Base-by-base conservation (phyloP, 2,113 vertebrate genomes). In the Pitta sordida region DNA sequence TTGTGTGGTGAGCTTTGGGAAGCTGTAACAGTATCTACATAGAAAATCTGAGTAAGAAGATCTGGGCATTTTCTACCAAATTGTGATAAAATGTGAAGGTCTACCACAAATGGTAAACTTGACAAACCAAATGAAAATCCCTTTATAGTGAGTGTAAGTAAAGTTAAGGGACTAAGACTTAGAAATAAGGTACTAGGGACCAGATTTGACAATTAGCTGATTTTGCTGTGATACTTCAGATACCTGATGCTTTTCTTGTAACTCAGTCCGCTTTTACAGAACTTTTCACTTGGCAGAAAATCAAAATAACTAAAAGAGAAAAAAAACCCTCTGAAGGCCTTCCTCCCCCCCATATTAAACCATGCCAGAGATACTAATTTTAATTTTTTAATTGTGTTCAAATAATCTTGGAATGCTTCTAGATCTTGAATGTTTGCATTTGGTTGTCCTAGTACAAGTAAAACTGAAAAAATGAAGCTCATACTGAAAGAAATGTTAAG, bases 301-400 rank as follows among this genome's bases (percentile, higher is more conserved):
- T 37, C 30, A 15, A 65, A 81, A 41, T 59, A 46, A 73, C 3
- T 67, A 36, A 86, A 75, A 4, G 5, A 41, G 23, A 44, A 43
- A 39, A 68, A 64, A 69, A 63, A 3, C 0, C 0, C 10, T 30
- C 52, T 58, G n/a, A n/a, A n/a, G n/a, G n/a, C n/a, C n/a, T n/a
- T n/a, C n/a, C n/a, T n/a, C n/a, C n/a, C n/a, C n/a, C n/a, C n/a
- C n/a, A n/a, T n/a, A 37, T 59, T 43, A 67, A 81, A 44, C 15
- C 52, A 85, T 43, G 11, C 3, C 17, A 52, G 26, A 46, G 32
- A 63, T 9, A 86, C 13, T 32, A 3, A 11, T 9, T 86, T 67
- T 13, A 14, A 81, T 49, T 41, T 29, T 37, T 81, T 2, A 43
- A 68, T 18, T 62, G 24, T 34, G 15, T 81, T 74, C 58, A 86